Percentiles rank a stretch among this genome's conserved stretches.
Evolutionary conservation across 2,797 vertebrate species (phyloP).

Genomic region (Ara ararauna): DNA sequence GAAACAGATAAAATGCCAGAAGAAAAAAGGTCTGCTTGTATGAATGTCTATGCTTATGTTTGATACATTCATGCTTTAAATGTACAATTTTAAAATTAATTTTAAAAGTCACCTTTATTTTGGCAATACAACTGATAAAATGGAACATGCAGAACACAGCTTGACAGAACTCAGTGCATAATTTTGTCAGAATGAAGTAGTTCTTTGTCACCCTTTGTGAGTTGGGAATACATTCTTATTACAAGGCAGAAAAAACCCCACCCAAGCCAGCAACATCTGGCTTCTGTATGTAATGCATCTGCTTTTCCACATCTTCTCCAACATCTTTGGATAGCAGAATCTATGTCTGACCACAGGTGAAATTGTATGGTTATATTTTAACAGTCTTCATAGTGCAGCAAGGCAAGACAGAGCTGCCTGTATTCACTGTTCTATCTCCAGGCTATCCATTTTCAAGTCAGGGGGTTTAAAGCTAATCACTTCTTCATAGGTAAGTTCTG

Average conservation of each 20-base stretch:
- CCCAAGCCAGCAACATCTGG: neutral
- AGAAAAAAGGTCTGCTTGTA: neutral
- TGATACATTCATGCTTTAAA: constrained; percentile 71
- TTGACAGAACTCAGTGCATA: constrained; percentile 71
- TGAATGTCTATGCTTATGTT: constrained; percentile 30
- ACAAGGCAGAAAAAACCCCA: neutral
- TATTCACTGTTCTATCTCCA: constrained; percentile 89
- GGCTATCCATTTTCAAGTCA: constrained; percentile 84
- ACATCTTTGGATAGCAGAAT: constrained; percentile 71
- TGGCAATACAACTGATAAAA: constrained; percentile 69
- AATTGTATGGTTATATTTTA: constrained; percentile 53
- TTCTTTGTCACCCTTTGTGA: constrained; percentile 45
- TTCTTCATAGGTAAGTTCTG: constrained; percentile 96
- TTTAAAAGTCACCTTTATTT: constrained; percentile 61
- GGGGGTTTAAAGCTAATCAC: constrained; percentile 90
- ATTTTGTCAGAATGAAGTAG: constrained; percentile 68
- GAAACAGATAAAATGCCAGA: constrained; percentile 29
- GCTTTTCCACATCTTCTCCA: constrained; percentile 50
- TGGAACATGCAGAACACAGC: constrained; percentile 71
- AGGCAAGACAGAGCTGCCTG: constrained; percentile 23
- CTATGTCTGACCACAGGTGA: constrained; percentile 44
- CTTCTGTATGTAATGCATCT: constrained; percentile 15
- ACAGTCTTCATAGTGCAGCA: constrained; percentile 68
- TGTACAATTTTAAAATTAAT: constrained; percentile 56
- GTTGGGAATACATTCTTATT: constrained; percentile 67